Evolutionary conservation across 2,113 vertebrate species (phyloP), one percentile per base, ranked within the genome.

Genomic region (Embiotoca jacksoni): DNA sequence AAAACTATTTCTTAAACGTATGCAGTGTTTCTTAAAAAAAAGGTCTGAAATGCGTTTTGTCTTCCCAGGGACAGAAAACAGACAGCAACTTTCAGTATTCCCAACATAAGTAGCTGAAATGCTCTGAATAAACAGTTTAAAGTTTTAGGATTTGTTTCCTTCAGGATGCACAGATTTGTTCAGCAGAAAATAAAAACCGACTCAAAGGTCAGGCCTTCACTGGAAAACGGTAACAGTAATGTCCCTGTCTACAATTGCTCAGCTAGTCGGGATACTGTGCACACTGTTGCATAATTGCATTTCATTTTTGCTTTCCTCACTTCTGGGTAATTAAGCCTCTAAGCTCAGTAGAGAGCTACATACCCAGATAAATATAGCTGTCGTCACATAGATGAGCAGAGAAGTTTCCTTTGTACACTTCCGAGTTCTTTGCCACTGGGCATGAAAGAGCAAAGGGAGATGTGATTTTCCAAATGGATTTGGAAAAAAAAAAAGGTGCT

Each of bases 261-360:
- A 56, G n/a, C 53, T 63, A 72, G 75, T 70, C 13, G 66, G 49
- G 35, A 73, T 73, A 46, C 37, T 9, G 10, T 47, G 35, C 73
- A 70, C 71, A 84, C 74, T 65, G 81, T 65, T 84, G 75, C 80
- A 68, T 91, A 83, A 86, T 88, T 91, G 54, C 78, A 78, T 86
- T 92, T 91, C 69, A 78, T 72, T 83, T 80, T 81, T 61, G 39
- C 33, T 75, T 79, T 80, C 83, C 76, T 80, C 61, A 82, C 80
- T 84, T 88, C 63, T 79, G 78, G 73, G 82, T 84, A 91, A 92
- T 91, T 90, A 90, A 88, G 80, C 72, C 74, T 76, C 50, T 68
- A 75, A 85, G 87, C 85, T 60, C 76, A 81, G 71, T 47, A 82
- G 63, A 87, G 78, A 75, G 63, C 69, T 86, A 75, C 80, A 75